Evolutionary conservation across 35 echinoderm and acorn worm species (phyloP).

Genomic region (Apostichopus japonicus): DNA sequence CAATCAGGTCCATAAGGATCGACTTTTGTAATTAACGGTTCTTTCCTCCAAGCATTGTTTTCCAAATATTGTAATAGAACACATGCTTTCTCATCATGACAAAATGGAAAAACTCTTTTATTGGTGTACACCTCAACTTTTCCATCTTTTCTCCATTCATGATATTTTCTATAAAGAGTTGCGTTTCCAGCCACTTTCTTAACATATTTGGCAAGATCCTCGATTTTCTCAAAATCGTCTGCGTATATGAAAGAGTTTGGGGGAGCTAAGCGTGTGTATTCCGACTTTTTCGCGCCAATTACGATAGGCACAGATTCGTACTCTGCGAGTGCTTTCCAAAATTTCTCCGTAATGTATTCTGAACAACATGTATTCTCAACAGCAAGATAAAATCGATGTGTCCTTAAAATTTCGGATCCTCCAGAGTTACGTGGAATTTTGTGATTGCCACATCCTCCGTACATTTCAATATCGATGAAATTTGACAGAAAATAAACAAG

Average conservation of each 20-base stretch:
- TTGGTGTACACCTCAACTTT: background rate
- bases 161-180: constrained; percentile 57
- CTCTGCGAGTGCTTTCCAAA: constrained; percentile 37
- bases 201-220: constrained; percentile 43
- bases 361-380: constrained; percentile 65
- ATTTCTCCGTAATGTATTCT: constrained; percentile 68
- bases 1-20: constrained; percentile 13
- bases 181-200: constrained; percentile 39
- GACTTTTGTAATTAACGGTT: background rate
- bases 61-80: background rate
- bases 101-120: background rate
- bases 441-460: constrained; percentile 50
- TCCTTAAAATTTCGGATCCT: constrained; percentile 32
- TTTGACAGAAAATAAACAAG: constrained; percentile 50
- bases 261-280: constrained; percentile 58
- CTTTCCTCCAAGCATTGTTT: background rate
- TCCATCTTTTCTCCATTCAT: constrained; percentile 43
- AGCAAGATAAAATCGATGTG: constrained; percentile 67
- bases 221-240: constrained; percentile 42
- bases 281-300: constrained; percentile 44
- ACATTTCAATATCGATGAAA: constrained; percentile 36
- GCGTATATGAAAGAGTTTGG: constrained; percentile 74
- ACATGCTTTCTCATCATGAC: background rate
- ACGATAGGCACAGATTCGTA: constrained; percentile 61
- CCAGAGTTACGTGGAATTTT: background rate